These are phyloP conservation scores for Calycopis cecrops DNA, from an alignment of 1,140 invertebrate species.

Conservation along the genomic window DNA sequence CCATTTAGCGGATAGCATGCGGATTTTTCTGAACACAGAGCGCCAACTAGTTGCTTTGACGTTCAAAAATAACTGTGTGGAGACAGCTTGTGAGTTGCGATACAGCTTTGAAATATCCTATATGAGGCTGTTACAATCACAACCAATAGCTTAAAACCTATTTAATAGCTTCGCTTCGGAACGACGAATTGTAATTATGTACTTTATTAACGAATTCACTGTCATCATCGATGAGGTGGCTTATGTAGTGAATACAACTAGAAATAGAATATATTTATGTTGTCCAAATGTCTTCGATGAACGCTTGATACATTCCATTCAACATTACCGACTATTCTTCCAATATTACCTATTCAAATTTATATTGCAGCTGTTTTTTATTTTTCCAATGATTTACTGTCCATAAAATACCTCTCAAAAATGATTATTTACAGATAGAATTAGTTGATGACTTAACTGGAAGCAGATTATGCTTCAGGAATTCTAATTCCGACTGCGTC, in stretches of 20 bases:
- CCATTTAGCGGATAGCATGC: neutral
- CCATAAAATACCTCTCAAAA: slow-evolving; percentile 7
- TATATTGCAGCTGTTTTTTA: neutral
- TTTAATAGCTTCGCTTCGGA: slow-evolving; percentile 41
- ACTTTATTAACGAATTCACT: slow-evolving; percentile 52
- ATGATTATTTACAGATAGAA: neutral
- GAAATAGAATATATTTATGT: neutral
- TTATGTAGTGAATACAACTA: slow-evolving; percentile 27
- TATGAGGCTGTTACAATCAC: slow-evolving; percentile 3
- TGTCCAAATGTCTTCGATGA: too few relatives aligned
- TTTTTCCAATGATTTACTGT: neutral
- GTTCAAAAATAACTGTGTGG: neutral
- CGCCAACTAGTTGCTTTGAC: neutral
- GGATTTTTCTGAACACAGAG: slow-evolving; percentile 1
- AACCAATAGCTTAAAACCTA: slow-evolving; percentile 8
- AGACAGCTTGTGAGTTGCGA: slow-evolving; percentile 14
- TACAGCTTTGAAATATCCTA: neutral
- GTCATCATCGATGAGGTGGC: slow-evolving; percentile 63
- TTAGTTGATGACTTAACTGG: too few relatives aligned
- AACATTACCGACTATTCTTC: too few relatives aligned
- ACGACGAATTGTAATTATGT: slow-evolving; percentile 40
- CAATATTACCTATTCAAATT: too few relatives aligned
- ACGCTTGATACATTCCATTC: too few relatives aligned
- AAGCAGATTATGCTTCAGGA: too few relatives aligned
- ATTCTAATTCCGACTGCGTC: too few relatives aligned